Percentiles rank a stretch among this genome's conserved stretches.
Conservation (phyloP, 2,888 invertebrate genomes). For the Limnephilus lunatus region DNA sequence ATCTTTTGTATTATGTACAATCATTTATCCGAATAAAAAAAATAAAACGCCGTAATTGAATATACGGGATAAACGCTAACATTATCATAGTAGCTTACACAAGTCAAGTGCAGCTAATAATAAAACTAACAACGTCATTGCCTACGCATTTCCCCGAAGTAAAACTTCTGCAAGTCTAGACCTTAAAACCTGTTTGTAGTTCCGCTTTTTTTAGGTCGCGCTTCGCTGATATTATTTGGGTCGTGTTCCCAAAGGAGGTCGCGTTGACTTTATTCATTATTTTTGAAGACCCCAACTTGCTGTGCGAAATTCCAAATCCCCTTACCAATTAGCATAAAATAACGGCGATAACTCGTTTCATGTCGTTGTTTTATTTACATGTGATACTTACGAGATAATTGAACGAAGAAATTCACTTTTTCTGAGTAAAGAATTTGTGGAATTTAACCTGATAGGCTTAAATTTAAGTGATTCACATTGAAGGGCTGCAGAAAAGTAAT, state of each 20-base stretch:
- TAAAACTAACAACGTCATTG: neutral
- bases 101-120: neutral
- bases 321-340: neutral
- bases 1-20: neutral
- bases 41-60: too few relatives aligned
- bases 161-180: neutral
- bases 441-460: neutral
- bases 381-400: neutral
- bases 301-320: neutral
- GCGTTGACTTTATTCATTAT: neutral
- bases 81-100: neutral
- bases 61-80: too few relatives aligned
- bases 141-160: neutral
- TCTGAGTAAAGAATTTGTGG: neutral
- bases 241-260: conserved; percentile 12
- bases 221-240: neutral
- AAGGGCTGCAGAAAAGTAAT: neutral
- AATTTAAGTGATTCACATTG: neutral
- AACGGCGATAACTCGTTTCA: neutral
- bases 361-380: neutral
- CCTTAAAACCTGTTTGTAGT: neutral
- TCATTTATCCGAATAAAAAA: too few relatives aligned
- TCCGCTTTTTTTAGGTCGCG: neutral
- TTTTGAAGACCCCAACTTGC: neutral
- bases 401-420: neutral